Percentiles rank a stretch among this genome's conserved stretches.
Evolutionary conservation across 1,140 invertebrate genomes (phyloP).

Genomic region (Drosophila baimaii): DNA sequence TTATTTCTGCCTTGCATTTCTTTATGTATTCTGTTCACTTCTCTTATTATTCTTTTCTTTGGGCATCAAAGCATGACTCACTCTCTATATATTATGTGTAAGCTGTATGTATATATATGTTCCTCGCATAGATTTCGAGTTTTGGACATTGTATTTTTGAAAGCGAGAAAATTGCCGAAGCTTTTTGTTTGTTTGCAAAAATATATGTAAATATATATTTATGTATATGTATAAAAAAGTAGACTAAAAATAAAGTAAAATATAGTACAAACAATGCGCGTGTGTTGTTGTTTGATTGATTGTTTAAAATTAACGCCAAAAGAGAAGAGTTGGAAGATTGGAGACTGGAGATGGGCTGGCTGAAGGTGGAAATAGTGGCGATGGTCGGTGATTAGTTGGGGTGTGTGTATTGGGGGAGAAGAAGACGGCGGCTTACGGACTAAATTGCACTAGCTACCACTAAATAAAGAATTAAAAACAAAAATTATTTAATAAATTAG

Average conservation of each 20-base stretch:
- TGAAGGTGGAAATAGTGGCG: slow-evolving; percentile 17
- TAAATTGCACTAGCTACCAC: slow-evolving; percentile 84
- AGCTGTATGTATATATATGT: slow-evolving; percentile 31
- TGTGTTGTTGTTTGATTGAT: slow-evolving; percentile 39
- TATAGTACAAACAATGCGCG: slow-evolving; percentile 65
- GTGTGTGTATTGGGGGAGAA: slow-evolving; percentile 23
- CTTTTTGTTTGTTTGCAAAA: slow-evolving; percentile 50
- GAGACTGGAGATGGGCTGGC: background rate
- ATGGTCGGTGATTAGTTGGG: slow-evolving; percentile 9
- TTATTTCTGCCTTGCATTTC: slow-evolving; percentile 30
- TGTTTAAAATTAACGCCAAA: slow-evolving; percentile 69
- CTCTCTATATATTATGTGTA: slow-evolving; percentile 52
- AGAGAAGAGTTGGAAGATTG: slow-evolving; percentile 34
- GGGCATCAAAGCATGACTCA: slow-evolving; percentile 80
- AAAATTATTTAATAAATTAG: slow-evolving; percentile 82
- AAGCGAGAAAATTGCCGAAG: slow-evolving; percentile 64
- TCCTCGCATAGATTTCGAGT: slow-evolving; percentile 49
- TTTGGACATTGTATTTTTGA: slow-evolving; percentile 50
- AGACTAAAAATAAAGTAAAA: slow-evolving; percentile 75
- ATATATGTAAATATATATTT: slow-evolving; percentile 51
- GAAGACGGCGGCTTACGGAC: slow-evolving; percentile 58
- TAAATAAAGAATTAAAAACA: slow-evolving; percentile 83
- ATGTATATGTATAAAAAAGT: slow-evolving; percentile 61
- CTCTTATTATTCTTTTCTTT: slow-evolving; percentile 69
- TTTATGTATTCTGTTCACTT: slow-evolving; percentile 11